Base-by-base conservation (phyloP, 2,888 invertebrate species). In the Trissonchulus sp. region DNA sequence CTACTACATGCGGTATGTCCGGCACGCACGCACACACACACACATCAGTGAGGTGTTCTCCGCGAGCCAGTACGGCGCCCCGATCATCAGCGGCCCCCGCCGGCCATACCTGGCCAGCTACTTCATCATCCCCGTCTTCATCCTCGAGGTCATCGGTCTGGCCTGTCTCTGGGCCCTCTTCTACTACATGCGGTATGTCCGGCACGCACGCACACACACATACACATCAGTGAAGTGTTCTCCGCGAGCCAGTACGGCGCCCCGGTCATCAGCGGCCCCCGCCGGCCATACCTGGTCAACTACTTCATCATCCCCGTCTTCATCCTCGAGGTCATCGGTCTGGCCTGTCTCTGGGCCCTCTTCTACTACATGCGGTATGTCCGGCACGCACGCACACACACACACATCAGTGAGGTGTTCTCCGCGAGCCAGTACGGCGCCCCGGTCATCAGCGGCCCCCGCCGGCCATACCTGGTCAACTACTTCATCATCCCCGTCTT, bases 351-450 rank as follows among this genome's bases (percentile, higher is more conserved):
- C 48, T 82, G 84, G 76, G 84, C 85, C 8, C 79, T 86, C 23
- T 86, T 85, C 81, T 86, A 86, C 78, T 86, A 86, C 79, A 80
- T 87, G 74, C 83, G 86, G 86, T 86, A 75, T 76, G 76, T 68
- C 36, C 36, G 31, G 18, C n/a, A n/a, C n/a, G n/a, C n/a, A n/a
- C n/a, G n/a, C n/a, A n/a, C n/a, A n/a, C n/a, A n/a, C n/a, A n/a
- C n/a, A n/a, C n/a, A n/a, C n/a, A n/a, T n/a, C n/a, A 82, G 82
- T 73, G 83, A 83, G 1, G 75, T 75, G 30, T 81, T 83, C 77
- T 83, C 83, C 73, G 82, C 83, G 34, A 79, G 79, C 73, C 83
- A 83, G 74, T 83, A 83, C 76, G 83, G 82, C 48, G 80, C 79
- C n/a, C n/a, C n/a, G n/a, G 48, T 30, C 68, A 48, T n/a, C n/a